Percentiles rank a stretch among this genome's conserved stretches.
These are phyloP conservation scores for Imbricaverruca yamaguchii DNA, from an alignment of 2,888 invertebrate genomes.

Conservation along the genomic window DNA sequence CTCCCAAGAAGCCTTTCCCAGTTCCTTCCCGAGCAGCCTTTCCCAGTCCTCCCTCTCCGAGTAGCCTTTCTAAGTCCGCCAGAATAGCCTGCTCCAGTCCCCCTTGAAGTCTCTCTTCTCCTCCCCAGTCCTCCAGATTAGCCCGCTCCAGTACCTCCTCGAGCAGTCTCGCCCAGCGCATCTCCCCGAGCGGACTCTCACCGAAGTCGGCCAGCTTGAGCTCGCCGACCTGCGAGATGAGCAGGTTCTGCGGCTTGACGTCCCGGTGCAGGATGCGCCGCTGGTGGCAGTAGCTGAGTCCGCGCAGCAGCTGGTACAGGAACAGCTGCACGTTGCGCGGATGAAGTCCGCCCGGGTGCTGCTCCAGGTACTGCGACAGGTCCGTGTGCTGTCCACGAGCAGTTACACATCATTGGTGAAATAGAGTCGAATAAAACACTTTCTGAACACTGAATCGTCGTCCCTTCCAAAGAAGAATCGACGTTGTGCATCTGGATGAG, in stretches of 20 bases:
- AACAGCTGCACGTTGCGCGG: conserved; percentile 90
- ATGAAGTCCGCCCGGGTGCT: conserved; percentile 87
- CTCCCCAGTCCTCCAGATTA: too few relatives aligned
- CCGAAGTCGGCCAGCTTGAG: conserved; percentile 95
- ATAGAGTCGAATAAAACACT: too few relatives aligned
- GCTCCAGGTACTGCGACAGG: conserved; percentile 96
- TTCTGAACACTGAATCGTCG: too few relatives aligned
- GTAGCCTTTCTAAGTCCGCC: too few relatives aligned
- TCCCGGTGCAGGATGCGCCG: conserved; percentile 92
- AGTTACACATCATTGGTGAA: background rate
- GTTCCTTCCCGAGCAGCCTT: too few relatives aligned
- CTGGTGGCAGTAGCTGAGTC: conserved; percentile 92
- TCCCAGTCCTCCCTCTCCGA: too few relatives aligned
- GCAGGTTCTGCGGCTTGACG: conserved; percentile 95
- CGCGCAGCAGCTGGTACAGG: conserved; percentile 93
- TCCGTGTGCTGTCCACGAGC: conserved; percentile 76
- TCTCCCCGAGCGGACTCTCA: conserved; percentile 35
- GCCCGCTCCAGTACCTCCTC: too few relatives aligned
- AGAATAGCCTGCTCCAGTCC: too few relatives aligned
- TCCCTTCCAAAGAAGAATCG: too few relatives aligned
- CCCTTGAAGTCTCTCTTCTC: too few relatives aligned
- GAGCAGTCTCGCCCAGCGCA: background rate
- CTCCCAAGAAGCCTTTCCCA: too few relatives aligned
- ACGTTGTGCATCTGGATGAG: too few relatives aligned
- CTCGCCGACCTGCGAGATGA: conserved; percentile 94